These are phyloP conservation scores for Dendronephthya gigantea DNA, from an alignment of 64 coral and sea anemone species.

Conservation along the genomic window DNA sequence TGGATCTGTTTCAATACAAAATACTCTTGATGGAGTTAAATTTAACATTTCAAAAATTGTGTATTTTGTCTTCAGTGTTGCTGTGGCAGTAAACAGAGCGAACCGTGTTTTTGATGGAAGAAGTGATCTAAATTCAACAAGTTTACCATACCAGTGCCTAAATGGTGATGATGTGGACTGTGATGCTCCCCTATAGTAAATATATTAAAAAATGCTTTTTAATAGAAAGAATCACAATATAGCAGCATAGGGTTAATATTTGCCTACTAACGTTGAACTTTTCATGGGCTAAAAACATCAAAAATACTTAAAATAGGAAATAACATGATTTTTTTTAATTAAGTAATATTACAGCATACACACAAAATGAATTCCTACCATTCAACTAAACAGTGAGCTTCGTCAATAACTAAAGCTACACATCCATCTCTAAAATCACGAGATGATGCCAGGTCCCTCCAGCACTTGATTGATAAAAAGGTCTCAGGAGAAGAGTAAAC, in stretches of 20 bases:
- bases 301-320: too few species aligned
- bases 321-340: too few species aligned
- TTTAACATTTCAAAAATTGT: slow-evolving; percentile 10
- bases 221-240: not conserved
- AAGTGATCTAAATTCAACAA: not conserved
- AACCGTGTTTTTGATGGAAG: not conserved
- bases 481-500: not conserved
- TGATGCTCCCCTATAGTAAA: not conserved
- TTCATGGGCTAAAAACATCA: too few species aligned
- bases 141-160: not conserved
- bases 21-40: not conserved
- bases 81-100: not conserved
- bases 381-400: slow-evolving; percentile 2
- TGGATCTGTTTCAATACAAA: not conserved
- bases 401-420: slow-evolving; percentile 5
- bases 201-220: not conserved
- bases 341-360: not conserved
- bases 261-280: too few species aligned
- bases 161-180: not conserved
- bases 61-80: not conserved
- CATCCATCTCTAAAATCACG: not conserved
- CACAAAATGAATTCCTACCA: not conserved
- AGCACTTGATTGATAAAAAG: not conserved
- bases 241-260: not conserved
- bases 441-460: not conserved